Percentiles rank a stretch among this genome's conserved stretches.
phyloP scores from a whole-genome alignment of 37 sponge, comb jelly and placozoan genomes.

The Amphimedon queenslandica region DNA sequence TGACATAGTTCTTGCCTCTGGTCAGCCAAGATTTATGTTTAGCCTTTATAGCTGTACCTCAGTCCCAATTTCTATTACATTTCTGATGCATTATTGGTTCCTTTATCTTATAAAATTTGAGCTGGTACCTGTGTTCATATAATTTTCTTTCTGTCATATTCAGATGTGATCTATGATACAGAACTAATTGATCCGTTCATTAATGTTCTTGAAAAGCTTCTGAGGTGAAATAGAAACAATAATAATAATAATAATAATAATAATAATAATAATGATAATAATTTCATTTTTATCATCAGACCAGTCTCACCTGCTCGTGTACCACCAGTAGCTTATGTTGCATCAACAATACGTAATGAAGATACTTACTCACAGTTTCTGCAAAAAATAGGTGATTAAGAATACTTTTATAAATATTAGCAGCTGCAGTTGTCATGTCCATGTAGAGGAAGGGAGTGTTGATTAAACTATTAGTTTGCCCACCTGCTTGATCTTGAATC shows the following conservation, averaged over 20 bases:
- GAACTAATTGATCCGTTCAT: slow-evolving; percentile 25
- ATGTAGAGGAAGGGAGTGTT: too few relatives aligned
- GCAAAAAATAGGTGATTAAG: slow-evolving; percentile 18
- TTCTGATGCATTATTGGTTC: too few relatives aligned
- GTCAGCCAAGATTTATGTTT: neutral
- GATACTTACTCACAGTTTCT: slow-evolving; percentile 47
- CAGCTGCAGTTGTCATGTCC: too few relatives aligned
- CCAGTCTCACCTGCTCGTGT: neutral
- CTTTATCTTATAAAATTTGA: too few relatives aligned
- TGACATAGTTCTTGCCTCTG: neutral
- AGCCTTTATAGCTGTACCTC: too few relatives aligned
- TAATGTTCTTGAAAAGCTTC: slow-evolving; percentile 1
- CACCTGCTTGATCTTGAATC: too few relatives aligned
- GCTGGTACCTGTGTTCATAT: too few relatives aligned
- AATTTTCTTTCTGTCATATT: too few relatives aligned
- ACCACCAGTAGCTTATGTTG: slow-evolving; percentile 8
- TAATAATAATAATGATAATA: neutral
- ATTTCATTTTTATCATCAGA: neutral
- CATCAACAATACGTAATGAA: slow-evolving; percentile 46
- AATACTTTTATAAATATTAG: too few relatives aligned
- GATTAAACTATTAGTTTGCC: too few relatives aligned
- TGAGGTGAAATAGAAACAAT: too few relatives aligned
- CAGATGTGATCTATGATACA: slow-evolving; percentile 72
- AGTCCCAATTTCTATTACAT: too few relatives aligned
- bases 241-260: neutral